Evolutionary conservation across 2,113 vertebrate genomes (phyloP), one percentile per base, ranked within the genome.

Genomic region (Pteropus alecto): DNA sequence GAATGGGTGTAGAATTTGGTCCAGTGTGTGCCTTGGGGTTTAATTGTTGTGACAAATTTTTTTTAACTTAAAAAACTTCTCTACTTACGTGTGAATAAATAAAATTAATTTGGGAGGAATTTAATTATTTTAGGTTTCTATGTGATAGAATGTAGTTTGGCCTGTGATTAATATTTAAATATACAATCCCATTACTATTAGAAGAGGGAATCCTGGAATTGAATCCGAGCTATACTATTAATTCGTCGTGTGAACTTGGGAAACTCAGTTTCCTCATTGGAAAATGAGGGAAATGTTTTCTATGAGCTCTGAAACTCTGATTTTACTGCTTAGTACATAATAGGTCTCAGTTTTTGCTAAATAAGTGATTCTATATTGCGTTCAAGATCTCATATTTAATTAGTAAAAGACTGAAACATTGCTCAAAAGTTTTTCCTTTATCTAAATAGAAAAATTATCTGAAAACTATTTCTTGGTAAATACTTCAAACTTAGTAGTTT

Each of bases 81-180:
- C 9, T 85, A n/a, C 38, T 92, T 86, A 89, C 6, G 83, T 71
- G 58, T 14, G 71, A 84, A 86, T 82, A 78, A 46, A 54, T 70
- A 41, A 38, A 84, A 58, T 70, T 86, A 90, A 85, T 81, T 87
- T 54, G 56, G 26, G 26, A 43, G 3, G 3, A 15, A 84, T 58
- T 95, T 78, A 79, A 58, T 79, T 93, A 96, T 61, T 94, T 93
- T 91, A 93, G 33, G 22, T 90, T 96, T 93, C 58, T 84, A 4
- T 81, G 51, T 81, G 54, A 76, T 28, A 33, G 46, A 94, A 93
- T 84, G 22, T 92, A 48, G 22, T 78, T 96, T 78, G 21, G 60
- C 15, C 65, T 85, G 16, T 76, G 18, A 12, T 58, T 82, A 92
- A 56, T 76, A 61, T 82, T 96, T 86, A 90, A 95, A 94, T 92